These are phyloP conservation scores for Leptoclinus maculatus DNA, from an alignment of 2,797 vertebrate genomes.

Conservation along the genomic window DNA sequence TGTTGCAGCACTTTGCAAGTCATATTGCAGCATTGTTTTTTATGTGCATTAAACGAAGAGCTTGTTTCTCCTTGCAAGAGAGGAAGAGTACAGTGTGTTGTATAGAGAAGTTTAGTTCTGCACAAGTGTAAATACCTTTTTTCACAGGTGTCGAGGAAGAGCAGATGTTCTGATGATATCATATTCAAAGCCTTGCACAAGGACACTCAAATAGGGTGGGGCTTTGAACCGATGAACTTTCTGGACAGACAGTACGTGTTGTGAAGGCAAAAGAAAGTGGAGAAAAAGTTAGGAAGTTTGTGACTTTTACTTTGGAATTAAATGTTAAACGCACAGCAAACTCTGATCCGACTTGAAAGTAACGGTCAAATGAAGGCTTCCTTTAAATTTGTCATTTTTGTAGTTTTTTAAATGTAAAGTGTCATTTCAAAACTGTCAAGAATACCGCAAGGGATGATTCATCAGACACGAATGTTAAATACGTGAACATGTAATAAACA, in stretches of 20 bases:
- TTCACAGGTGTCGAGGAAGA: not conserved
- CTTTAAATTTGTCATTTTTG: slow-evolving; percentile 62
- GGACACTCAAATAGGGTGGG: not conserved
- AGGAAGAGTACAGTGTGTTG: not conserved
- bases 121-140: slow-evolving; percentile 26
- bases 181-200: not conserved
- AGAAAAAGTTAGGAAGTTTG: not conserved
- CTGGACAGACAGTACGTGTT: not conserved
- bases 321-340: not conserved
- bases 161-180: not conserved
- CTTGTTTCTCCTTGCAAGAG: not conserved
- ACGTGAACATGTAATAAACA: slow-evolving; percentile 82
- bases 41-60: slow-evolving; percentile 3
- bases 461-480: slow-evolving; percentile 23
- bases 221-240: not conserved
- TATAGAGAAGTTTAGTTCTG: not conserved
- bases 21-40: not conserved
- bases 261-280: slow-evolving; percentile 27
- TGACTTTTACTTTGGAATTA: not conserved
- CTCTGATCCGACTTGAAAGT: not conserved
- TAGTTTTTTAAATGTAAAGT: slow-evolving; percentile 65
- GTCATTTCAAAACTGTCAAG: not conserved
- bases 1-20: not conserved
- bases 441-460: not conserved
- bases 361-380: not conserved